Conservation (phyloP, 2,113 vertebrate species). For the Dermatemys mawii region DNA sequence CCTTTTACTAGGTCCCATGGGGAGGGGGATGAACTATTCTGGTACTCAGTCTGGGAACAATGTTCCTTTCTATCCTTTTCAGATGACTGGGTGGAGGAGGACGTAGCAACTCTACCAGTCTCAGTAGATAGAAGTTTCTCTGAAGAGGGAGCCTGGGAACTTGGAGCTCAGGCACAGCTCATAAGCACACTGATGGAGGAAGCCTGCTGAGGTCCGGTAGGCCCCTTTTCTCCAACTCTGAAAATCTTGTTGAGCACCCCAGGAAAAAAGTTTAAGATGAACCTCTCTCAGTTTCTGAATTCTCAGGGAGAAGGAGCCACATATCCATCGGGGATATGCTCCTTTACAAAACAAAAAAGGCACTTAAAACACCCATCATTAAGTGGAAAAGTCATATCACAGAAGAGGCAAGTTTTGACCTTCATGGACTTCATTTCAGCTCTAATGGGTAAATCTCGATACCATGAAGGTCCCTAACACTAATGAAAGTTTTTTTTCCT, state of each 20-base stretch:
- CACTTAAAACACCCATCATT: not conserved
- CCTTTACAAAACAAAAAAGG: not conserved
- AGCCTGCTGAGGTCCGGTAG: not conserved
- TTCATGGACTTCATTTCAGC: not conserved
- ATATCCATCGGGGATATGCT: not conserved
- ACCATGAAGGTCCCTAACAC: not conserved
- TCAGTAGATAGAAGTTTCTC: not conserved
- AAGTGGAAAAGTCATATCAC: not conserved
- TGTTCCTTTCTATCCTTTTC: not conserved
- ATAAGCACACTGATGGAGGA: not conserved
- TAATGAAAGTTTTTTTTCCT: not conserved
- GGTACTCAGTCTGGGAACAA: not conserved
- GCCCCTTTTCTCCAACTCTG: not conserved
- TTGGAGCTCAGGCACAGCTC: not conserved
- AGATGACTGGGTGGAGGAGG: not conserved
- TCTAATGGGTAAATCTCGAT: not conserved
- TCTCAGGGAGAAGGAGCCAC: not conserved
- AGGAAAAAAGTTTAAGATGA: not conserved
- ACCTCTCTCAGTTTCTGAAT: too few relatives aligned
- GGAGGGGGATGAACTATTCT: not conserved
- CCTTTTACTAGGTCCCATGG: not conserved
- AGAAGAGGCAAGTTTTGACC: not conserved
- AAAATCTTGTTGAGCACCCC: not conserved
- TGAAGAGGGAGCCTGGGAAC: not conserved
- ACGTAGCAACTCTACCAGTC: not conserved